Percentiles rank a stretch among this genome's conserved stretches.
Evolutionary conservation across 2,113 vertebrate species (phyloP).

Genomic region (Microcebus griseorufus): DNA sequence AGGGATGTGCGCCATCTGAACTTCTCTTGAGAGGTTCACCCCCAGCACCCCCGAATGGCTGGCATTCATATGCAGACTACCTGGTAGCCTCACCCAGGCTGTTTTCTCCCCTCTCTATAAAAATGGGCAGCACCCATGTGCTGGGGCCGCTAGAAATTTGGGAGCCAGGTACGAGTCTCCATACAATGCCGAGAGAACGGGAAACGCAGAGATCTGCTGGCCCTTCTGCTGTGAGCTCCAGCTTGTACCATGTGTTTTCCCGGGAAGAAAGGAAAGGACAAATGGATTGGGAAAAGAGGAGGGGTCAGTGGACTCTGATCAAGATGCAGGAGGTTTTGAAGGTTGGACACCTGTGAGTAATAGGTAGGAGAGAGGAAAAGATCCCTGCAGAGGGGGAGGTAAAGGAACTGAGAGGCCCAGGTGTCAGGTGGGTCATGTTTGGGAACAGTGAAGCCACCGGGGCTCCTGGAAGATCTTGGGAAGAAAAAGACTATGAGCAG

Average conservation of each 20-base stretch:
- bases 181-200: background rate
- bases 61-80: background rate
- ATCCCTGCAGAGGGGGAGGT: background rate
- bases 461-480: background rate
- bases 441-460: background rate
- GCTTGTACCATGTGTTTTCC: background rate
- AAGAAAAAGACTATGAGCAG: background rate
- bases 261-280: background rate
- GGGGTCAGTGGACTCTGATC: background rate
- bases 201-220: background rate
- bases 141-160: background rate
- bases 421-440: background rate
- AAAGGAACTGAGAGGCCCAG: background rate
- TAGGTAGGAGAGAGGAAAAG: background rate
- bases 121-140: background rate
- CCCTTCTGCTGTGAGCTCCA: background rate
- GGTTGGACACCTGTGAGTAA: background rate
- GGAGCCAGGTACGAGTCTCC: background rate
- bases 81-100: background rate
- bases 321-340: background rate
- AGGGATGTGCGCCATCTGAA: rapidly evolving
- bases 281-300: background rate
- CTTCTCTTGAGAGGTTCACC: too few relatives aligned
- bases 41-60: rapidly evolving
- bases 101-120: rapidly evolving